Conservation (phyloP, 37 sponge, comb jelly and placozoan genomes). For the Mnemiopsis leidyi region DNA sequence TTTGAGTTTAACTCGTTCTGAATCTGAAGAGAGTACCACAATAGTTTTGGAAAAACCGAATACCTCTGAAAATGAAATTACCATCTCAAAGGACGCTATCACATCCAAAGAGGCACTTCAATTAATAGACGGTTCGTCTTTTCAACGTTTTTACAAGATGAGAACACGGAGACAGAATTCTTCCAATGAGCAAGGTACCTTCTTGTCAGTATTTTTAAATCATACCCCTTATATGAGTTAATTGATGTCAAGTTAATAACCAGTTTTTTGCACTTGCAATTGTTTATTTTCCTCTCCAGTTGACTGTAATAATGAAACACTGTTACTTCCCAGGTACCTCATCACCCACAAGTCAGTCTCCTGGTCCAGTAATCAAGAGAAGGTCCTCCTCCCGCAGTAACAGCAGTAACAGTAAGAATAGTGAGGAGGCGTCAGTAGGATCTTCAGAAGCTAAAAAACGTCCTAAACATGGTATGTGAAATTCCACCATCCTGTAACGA, state of each 20-base stretch:
- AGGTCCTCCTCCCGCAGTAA: slow-evolving; percentile 10
- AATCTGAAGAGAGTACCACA: background rate
- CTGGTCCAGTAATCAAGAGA: background rate
- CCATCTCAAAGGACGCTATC: slow-evolving; percentile 13
- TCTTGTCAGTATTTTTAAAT: too few species aligned
- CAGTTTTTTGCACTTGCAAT: background rate
- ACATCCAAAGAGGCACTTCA: slow-evolving; percentile 47
- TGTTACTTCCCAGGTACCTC: background rate
- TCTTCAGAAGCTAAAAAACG: background rate
- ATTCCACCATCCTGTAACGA: too few species aligned
- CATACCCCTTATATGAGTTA: too few species aligned
- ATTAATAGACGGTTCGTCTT: slow-evolving; percentile 50
- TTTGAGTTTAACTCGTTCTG: background rate
- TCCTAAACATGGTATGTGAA: background rate
- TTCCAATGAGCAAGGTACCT: slow-evolving; percentile 3
- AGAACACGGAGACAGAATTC: slow-evolving; percentile 41
- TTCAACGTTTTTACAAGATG: slow-evolving; percentile 58
- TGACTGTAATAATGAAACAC: too few species aligned
- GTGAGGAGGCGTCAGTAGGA: background rate
- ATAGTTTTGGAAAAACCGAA: background rate
- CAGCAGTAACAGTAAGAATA: slow-evolving; percentile 4
- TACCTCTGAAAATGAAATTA: background rate
- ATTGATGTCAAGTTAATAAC: background rate
- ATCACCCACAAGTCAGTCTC: background rate
- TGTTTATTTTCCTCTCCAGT: background rate